Conservation (phyloP, 2,797 vertebrate species). For the Dicrostonyx torquatus region DNA sequence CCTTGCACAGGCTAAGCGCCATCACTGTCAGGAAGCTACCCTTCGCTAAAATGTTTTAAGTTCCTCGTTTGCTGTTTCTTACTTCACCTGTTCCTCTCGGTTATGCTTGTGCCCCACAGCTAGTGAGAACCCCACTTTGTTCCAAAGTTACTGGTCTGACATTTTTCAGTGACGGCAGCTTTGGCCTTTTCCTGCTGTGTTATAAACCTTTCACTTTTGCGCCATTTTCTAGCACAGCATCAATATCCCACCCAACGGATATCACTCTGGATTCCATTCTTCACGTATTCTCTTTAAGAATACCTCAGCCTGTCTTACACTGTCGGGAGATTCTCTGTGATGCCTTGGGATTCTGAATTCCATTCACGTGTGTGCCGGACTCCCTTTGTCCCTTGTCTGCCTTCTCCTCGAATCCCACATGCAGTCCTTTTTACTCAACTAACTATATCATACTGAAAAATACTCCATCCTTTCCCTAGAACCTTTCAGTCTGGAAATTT, state of each 20-base stretch:
- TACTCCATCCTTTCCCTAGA: not conserved
- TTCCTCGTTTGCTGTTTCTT: not conserved
- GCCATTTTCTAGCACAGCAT: not conserved
- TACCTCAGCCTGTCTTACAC: not conserved
- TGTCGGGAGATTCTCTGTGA: not conserved
- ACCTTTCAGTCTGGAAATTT: not conserved
- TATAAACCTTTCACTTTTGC: not conserved
- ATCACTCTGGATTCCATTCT: not conserved
- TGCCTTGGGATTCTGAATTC: conserved; percentile 15
- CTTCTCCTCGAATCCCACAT: not conserved
- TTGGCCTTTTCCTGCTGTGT: not conserved
- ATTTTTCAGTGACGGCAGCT: not conserved
- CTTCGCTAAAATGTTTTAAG: not conserved
- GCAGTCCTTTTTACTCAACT: not conserved
- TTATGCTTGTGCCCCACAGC: not conserved
- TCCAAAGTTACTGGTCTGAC: not conserved
- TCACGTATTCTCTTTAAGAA: not conserved
- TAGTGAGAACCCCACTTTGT: not conserved
- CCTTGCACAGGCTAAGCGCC: not conserved
- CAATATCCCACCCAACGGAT: not conserved
- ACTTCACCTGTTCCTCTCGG: not conserved
- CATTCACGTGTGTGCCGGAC: not conserved
- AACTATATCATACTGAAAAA: conserved; percentile 28
- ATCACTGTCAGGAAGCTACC: not conserved
- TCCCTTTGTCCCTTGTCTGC: conserved; percentile 5